phyloP scores from a whole-genome alignment of 2,888 invertebrate genomes.

The Zaprionus obscuricornis region DNA sequence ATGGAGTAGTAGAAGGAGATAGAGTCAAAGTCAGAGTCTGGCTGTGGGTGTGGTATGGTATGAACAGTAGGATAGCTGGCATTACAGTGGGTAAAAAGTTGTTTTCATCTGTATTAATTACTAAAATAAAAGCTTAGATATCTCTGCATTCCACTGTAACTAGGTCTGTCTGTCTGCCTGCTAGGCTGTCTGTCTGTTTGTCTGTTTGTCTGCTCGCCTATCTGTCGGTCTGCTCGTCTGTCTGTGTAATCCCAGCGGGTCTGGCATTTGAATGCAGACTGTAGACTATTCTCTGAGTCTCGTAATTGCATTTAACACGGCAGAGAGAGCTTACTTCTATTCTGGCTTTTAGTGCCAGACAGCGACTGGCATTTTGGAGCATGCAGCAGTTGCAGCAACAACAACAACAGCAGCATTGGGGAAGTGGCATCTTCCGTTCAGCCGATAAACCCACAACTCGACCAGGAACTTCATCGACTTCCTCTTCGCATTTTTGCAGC shows the following conservation, averaged over 20 bases:
- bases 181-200: conserved; percentile 1
- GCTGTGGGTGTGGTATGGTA: too few relatives aligned
- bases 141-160: too few relatives aligned
- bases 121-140: too few relatives aligned
- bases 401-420: conserved; percentile 1
- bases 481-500: conserved; percentile 45
- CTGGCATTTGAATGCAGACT: conserved; percentile 58
- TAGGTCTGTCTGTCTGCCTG: too few relatives aligned
- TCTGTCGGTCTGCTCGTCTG: neutral
- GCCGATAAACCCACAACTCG: conserved; percentile 64
- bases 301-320: conserved; percentile 63
- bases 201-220: neutral
- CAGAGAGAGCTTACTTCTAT: conserved; percentile 21
- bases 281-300: neutral
- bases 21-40: too few relatives aligned
- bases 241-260: conserved; percentile 51
- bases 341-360: conserved; percentile 47
- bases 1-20: too few relatives aligned
- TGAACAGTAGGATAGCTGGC: too few relatives aligned
- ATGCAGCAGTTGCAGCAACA: conserved; percentile 10
- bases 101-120: too few relatives aligned
- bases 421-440: conserved; percentile 54
- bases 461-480: conserved; percentile 65
- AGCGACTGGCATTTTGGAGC: conserved; percentile 47
- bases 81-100: too few relatives aligned